Conservation (phyloP, 2,113 vertebrate genomes). For the Papio anubis region DNA sequence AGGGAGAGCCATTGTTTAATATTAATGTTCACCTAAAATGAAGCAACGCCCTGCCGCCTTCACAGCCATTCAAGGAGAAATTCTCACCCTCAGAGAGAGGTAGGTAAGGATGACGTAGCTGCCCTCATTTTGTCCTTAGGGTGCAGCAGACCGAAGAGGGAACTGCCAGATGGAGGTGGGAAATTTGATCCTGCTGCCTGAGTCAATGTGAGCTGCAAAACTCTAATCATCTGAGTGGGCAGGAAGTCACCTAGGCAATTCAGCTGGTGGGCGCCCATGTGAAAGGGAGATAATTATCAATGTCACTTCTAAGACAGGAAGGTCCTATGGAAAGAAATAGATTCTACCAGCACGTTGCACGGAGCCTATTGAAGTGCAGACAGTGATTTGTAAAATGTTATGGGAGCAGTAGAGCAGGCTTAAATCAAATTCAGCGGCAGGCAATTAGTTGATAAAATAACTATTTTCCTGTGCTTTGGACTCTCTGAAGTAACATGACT, state of each 20-base stretch:
- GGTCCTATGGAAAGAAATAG: conserved; percentile 72
- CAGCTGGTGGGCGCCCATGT: conserved; percentile 65
- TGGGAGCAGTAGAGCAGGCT: background rate
- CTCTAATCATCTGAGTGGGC: background rate
- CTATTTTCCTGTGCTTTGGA: conserved; percentile 42
- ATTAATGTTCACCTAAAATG: conserved; percentile 75
- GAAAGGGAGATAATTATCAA: conserved; percentile 75
- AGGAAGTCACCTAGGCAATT: conserved; percentile 75
- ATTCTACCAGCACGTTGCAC: conserved; percentile 50
- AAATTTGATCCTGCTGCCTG: conserved; percentile 54
- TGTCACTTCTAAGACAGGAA: conserved; percentile 64
- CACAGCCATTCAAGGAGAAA: conserved; percentile 63
- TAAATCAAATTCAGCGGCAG: conserved; percentile 63
- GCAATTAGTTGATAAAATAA: conserved; percentile 75
- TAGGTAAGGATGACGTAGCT: background rate
- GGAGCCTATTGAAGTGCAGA: conserved; percentile 46
- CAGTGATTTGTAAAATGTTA: conserved; percentile 58
- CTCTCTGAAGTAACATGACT: conserved; percentile 55
- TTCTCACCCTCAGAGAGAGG: conserved; percentile 47
- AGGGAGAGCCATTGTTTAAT: conserved; percentile 69
- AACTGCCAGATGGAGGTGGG: conserved; percentile 44
- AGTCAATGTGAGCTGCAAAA: conserved; percentile 49
- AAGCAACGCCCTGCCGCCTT: conserved; percentile 62
- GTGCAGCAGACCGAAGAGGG: conserved; percentile 37
- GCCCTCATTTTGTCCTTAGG: conserved; percentile 62